phyloP scores from a whole-genome alignment of 2,888 invertebrate genomes.

The Nomada fabriciana region DNA sequence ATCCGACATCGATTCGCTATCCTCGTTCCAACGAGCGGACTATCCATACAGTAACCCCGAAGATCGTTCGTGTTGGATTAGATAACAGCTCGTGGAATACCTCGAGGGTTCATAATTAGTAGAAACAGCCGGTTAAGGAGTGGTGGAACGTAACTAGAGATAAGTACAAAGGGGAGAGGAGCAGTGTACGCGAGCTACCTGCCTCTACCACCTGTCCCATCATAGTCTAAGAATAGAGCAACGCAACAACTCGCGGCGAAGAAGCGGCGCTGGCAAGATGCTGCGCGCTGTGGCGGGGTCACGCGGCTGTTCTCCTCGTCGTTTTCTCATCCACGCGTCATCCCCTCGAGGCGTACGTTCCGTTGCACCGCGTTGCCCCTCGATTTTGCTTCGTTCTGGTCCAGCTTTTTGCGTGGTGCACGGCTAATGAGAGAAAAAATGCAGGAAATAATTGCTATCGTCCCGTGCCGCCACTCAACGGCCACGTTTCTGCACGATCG shows the following conservation, averaged over 20 bases:
- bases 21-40: no score
- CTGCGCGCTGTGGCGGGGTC: constrained; percentile 60
- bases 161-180: constrained; percentile 50
- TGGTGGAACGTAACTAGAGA: constrained; percentile 52
- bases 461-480: constrained; percentile 46
- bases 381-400: constrained; percentile 28
- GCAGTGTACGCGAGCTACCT: constrained; percentile 49
- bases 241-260: constrained; percentile 63
- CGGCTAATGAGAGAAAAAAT: constrained; percentile 11
- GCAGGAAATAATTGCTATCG: constrained; percentile 72
- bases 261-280: constrained; percentile 67
- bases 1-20: no score
- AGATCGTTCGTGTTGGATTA: background rate
- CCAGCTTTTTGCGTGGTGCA: constrained; percentile 49
- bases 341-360: constrained; percentile 40
- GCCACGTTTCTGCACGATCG: background rate
- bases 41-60: no score
- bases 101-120: constrained; percentile 57
- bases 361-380: constrained; percentile 28
- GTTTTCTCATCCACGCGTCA: constrained; percentile 58
- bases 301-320: constrained; percentile 54
- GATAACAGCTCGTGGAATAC: constrained; percentile 28
- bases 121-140: constrained; percentile 55
- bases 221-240: constrained; percentile 82
- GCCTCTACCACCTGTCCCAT: constrained; percentile 80